Conservation (phyloP, 2,113 vertebrate species). For the Numenius arquata region DNA sequence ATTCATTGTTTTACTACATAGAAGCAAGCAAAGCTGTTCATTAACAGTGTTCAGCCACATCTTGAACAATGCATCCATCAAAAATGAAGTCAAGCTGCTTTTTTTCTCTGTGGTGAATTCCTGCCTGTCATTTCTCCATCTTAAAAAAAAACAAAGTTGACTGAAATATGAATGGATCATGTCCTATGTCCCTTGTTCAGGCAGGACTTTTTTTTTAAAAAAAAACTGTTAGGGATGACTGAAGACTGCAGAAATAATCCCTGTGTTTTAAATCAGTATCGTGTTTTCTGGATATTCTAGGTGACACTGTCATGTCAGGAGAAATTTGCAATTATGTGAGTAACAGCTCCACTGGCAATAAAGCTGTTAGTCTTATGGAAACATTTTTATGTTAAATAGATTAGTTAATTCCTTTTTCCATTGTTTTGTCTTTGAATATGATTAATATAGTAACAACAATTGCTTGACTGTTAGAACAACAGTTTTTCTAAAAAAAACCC, state of each 20-base stretch:
- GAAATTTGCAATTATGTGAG: not conserved
- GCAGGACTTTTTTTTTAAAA: not conserved
- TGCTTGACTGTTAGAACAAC: not conserved
- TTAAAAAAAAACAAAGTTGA: not conserved
- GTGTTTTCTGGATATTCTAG: slow-evolving; percentile 1
- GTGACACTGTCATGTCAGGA: not conserved
- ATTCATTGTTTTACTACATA: not conserved
- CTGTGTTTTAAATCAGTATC: not conserved
- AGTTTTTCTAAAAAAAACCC: not conserved
- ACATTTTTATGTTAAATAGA: not conserved
- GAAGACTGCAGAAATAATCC: not conserved
- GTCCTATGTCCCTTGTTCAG: not conserved
- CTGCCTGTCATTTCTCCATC: not conserved
- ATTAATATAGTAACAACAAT: not conserved
- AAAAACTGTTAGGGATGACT: not conserved
- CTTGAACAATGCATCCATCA: not conserved
- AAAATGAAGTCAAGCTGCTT: not conserved
- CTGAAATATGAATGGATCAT: not conserved
- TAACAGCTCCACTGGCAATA: not conserved
- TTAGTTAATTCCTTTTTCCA: not conserved
- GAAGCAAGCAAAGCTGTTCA: not conserved
- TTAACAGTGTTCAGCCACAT: not conserved
- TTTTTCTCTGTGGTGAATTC: not conserved
- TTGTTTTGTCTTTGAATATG: not conserved
- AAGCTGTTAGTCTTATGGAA: not conserved